Conservation (phyloP, 2,888 invertebrate genomes). For the Augochlorella aurata region DNA sequence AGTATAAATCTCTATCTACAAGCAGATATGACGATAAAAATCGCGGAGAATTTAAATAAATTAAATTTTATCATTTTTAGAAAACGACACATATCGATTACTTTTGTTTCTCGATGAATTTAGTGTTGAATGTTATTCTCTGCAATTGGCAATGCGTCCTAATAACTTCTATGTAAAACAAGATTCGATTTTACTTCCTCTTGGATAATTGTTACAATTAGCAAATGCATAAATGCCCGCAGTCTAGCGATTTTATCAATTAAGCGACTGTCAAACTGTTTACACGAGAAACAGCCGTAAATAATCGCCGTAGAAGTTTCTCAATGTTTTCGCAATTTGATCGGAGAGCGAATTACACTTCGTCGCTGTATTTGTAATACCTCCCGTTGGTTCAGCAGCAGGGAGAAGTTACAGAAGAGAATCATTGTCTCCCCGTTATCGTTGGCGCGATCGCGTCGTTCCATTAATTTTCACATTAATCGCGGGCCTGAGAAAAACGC, state of each 20-base stretch:
- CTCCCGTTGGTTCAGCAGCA: background rate
- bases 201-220: background rate
- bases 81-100: too few species aligned
- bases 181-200: too few species aligned
- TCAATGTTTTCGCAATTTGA: constrained; percentile 24
- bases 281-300: constrained; percentile 19
- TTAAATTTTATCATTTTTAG: too few species aligned
- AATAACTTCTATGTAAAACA: too few species aligned
- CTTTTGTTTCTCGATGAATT: too few species aligned
- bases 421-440: constrained; percentile 18
- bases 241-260: constrained; percentile 5
- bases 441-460: constrained; percentile 10
- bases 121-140: too few species aligned
- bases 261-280: background rate
- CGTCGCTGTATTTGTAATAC: constrained; percentile 12
- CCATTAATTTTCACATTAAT: constrained; percentile 38
- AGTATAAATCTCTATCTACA: too few species aligned
- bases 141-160: too few species aligned
- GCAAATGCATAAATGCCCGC: background rate
- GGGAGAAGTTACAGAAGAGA: constrained; percentile 12
- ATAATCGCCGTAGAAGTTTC: constrained; percentile 37
- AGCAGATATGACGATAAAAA: too few species aligned
- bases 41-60: too few species aligned
- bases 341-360: constrained; percentile 21
- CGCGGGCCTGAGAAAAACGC: constrained; percentile 34